Evolutionary conservation across 2,113 vertebrate genomes (phyloP).

Genomic region (Solea senegalensis): DNA sequence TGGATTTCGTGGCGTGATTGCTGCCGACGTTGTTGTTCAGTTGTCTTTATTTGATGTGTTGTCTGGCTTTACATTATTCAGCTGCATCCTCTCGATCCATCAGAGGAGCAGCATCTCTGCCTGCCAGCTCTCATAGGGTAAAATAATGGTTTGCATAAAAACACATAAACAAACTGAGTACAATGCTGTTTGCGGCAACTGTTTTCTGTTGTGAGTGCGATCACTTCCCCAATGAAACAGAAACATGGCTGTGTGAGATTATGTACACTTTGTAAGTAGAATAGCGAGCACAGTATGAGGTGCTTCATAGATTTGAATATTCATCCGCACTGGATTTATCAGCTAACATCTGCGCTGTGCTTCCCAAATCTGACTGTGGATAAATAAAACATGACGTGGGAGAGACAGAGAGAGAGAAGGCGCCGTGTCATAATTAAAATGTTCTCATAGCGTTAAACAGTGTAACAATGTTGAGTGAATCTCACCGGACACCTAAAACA

Average conservation of each 20-base stretch:
- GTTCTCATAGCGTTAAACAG: constrained; percentile 1
- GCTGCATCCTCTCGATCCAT: too few species aligned
- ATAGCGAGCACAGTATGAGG: too few species aligned
- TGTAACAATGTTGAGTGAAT: constrained; percentile 7
- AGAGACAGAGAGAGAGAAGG: constrained; percentile 16
- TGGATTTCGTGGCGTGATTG: neutral
- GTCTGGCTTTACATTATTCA: neutral
- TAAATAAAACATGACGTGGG: constrained; percentile 23
- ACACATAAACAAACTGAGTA: too few species aligned
- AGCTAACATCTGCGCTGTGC: neutral
- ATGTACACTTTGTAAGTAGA: too few species aligned
- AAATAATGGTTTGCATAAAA: too few species aligned
- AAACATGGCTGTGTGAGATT: too few species aligned
- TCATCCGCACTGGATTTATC: neutral
- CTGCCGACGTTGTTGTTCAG: too few species aligned
- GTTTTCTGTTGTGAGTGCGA: too few species aligned
- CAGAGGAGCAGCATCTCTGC: too few species aligned
- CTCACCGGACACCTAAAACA: neutral
- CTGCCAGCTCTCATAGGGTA: too few species aligned
- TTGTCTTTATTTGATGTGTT: neutral
- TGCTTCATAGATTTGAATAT: neutral
- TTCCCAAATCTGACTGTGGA: neutral
- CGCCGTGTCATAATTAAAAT: constrained; percentile 34
- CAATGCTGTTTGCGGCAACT: too few species aligned
- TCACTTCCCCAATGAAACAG: too few species aligned